These are phyloP conservation scores for Zaprionus obscuricornis DNA, from an alignment of 2,888 invertebrate genomes.

Conservation along the genomic window DNA sequence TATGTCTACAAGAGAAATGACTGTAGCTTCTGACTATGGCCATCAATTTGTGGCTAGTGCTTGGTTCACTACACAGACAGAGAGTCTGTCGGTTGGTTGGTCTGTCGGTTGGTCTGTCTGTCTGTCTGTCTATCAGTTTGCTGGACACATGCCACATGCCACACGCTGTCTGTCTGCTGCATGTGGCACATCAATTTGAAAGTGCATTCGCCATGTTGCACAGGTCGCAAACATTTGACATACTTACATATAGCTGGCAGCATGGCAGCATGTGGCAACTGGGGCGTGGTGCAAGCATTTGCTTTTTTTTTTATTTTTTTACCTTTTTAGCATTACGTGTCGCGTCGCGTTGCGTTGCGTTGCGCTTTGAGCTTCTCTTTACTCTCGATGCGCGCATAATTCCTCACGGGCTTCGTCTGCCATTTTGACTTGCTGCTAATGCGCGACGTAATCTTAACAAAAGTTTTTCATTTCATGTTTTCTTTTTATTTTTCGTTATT, in stretches of 20 bases:
- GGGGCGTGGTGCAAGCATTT: neutral
- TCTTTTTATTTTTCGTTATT: conserved; percentile 31
- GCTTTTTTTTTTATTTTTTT: too few relatives aligned
- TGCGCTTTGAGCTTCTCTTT: too few relatives aligned
- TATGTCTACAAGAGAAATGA: conserved; percentile 12
- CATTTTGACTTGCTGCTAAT: conserved; percentile 56
- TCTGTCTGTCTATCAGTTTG: neutral
- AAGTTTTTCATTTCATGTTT: conserved; percentile 42
- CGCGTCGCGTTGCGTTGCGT: too few relatives aligned
- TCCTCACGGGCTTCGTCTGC: conserved; percentile 47
- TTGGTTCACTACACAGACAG: too few relatives aligned
- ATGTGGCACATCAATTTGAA: conserved; percentile 56
- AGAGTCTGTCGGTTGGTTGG: conserved; percentile 16
- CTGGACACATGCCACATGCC: neutral
- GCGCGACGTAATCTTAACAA: conserved; percentile 69
- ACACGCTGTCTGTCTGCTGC: conserved; percentile 9
- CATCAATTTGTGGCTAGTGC: conserved; percentile 49
- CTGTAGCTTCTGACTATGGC: conserved; percentile 13
- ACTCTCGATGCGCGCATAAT: conserved; percentile 41
- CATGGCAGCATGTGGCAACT: neutral
- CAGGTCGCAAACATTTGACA: conserved; percentile 54
- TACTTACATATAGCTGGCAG: too few relatives aligned
- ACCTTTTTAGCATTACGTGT: too few relatives aligned
- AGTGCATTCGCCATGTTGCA: conserved; percentile 60
- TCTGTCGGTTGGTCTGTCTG: neutral